Evolutionary conservation across 2,888 invertebrate species (phyloP).

Genomic region (Tetragonula carbonaria): DNA sequence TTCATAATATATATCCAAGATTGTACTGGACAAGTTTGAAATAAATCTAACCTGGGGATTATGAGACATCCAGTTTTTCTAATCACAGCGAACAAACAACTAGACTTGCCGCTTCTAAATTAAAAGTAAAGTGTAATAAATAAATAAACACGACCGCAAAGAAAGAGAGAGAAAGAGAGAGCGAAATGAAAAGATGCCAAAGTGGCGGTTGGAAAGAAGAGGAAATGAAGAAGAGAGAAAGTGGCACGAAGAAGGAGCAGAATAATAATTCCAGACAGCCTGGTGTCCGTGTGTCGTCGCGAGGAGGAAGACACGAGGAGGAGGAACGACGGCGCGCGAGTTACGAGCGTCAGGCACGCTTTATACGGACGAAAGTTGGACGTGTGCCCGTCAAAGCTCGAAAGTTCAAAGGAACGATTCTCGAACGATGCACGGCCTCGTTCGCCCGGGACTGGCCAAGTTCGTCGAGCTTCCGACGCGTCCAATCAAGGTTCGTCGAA

Average conservation of each 20-base stretch:
- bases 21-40: too few species aligned
- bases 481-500: constrained; percentile 65
- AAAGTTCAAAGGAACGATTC: constrained; percentile 67
- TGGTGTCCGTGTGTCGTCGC: constrained; percentile 15
- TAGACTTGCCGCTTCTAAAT: too few species aligned
- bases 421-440: constrained; percentile 40
- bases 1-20: too few species aligned
- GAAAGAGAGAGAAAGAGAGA: neutral
- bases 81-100: too few species aligned
- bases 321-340: constrained; percentile 6
- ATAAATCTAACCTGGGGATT: too few species aligned
- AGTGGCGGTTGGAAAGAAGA: too few species aligned
- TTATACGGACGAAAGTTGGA: constrained; percentile 55
- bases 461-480: constrained; percentile 44
- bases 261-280: neutral
- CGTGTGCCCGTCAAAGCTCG: constrained; percentile 56
- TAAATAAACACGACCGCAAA: too few species aligned
- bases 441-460: constrained; percentile 51
- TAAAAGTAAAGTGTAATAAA: too few species aligned
- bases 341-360: constrained; percentile 27
- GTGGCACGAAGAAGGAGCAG: neutral
- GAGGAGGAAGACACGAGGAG: neutral
- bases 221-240: neutral
- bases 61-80: too few species aligned
- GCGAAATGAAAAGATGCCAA: neutral